These are phyloP conservation scores for Aphelenchoides avenae DNA, from an alignment of 1,140 invertebrate species.

Conservation along the genomic window DNA sequence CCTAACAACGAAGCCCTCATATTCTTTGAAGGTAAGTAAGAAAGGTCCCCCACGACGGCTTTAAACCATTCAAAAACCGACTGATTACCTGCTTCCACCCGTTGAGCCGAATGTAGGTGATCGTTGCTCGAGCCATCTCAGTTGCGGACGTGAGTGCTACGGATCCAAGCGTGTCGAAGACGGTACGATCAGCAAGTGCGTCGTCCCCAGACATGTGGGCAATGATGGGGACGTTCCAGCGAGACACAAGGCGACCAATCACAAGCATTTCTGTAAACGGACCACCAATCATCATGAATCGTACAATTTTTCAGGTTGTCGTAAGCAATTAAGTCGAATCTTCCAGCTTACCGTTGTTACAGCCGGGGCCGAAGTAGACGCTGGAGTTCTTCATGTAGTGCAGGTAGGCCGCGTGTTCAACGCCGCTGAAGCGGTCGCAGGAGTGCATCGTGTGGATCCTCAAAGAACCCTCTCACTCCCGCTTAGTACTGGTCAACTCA, in stretches of 20 bases:
- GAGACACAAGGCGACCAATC: slow-evolving; percentile 50
- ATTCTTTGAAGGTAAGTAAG: background rate
- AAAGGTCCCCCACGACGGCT: no score
- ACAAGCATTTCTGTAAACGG: slow-evolving; percentile 47
- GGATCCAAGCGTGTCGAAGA: slow-evolving; percentile 55
- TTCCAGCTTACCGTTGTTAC: slow-evolving; percentile 51
- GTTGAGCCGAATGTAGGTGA: slow-evolving; percentile 50
- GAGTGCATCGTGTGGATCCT: slow-evolving; percentile 55
- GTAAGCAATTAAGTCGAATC: slow-evolving; percentile 1
- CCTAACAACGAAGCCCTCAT: background rate
- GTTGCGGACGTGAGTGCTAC: slow-evolving; percentile 54
- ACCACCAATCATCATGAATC: background rate
- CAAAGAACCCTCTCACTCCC: slow-evolving; percentile 15
- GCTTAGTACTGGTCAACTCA: slow-evolving; percentile 11
- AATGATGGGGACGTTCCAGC: slow-evolving; percentile 56
- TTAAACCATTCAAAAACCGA: no score
- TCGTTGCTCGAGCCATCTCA: slow-evolving; percentile 56
- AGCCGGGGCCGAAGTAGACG: slow-evolving; percentile 55
- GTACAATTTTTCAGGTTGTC: no score
- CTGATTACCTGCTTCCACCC: slow-evolving; percentile 52
- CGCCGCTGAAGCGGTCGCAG: slow-evolving; percentile 52
- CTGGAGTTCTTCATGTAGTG: slow-evolving; percentile 54
- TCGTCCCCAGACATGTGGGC: slow-evolving; percentile 55
- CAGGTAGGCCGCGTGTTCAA: slow-evolving; percentile 54
- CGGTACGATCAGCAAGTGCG: slow-evolving; percentile 40